These are phyloP conservation scores for Danionella cerebrum DNA, from an alignment of 2,113 vertebrate species.

Conservation along the genomic window DNA sequence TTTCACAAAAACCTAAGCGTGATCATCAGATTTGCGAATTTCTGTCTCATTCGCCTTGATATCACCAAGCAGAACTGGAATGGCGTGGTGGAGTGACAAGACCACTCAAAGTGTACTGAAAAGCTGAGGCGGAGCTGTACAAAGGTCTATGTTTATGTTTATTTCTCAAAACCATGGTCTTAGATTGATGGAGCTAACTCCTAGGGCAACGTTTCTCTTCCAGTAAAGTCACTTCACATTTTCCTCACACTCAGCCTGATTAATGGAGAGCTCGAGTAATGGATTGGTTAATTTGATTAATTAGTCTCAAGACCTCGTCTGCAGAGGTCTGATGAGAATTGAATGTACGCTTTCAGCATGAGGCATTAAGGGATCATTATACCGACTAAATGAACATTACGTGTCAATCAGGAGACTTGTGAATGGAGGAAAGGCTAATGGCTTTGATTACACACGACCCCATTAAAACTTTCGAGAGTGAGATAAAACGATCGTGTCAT, in stretches of 20 bases:
- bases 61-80: too few relatives aligned
- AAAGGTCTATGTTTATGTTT: too few relatives aligned
- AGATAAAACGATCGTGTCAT: too few relatives aligned
- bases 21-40: too few relatives aligned
- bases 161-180: too few relatives aligned
- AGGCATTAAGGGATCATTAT: neutral
- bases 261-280: slow-evolving; percentile 24
- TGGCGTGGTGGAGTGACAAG: too few relatives aligned
- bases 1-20: too few relatives aligned
- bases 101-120: too few relatives aligned
- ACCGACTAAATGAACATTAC: slow-evolving; percentile 8
- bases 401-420: slow-evolving; percentile 3
- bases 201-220: too few relatives aligned
- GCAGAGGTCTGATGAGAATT: slow-evolving; percentile 25
- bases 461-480: slow-evolving; percentile 7
- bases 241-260: slow-evolving; percentile 11
- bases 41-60: too few relatives aligned
- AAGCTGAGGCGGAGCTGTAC: too few relatives aligned
- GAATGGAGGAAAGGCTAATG: slow-evolving; percentile 10
- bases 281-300: slow-evolving; percentile 32
- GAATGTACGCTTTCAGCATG: slow-evolving; percentile 19
- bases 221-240: neutral
- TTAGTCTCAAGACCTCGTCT: slow-evolving; percentile 29
- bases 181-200: neutral
- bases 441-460: slow-evolving; percentile 13